phyloP scores from a whole-genome alignment of 2,113 vertebrate species.

The Pitta sordida region DNA sequence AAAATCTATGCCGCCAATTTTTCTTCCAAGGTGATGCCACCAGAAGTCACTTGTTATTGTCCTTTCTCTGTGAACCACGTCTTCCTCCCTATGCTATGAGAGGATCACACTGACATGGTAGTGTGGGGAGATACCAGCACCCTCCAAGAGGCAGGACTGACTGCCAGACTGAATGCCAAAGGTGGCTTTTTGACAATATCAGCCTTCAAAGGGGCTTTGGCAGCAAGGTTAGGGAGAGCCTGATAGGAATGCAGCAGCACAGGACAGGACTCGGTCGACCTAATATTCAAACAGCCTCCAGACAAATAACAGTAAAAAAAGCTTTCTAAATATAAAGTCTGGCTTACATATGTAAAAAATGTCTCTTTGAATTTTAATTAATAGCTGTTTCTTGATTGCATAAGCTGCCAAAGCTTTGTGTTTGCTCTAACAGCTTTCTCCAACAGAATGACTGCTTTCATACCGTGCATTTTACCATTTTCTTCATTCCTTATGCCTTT shows the following conservation, averaged over 20 bases:
- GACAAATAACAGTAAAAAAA: not conserved
- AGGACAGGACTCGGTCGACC: not conserved
- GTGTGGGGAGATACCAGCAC: not conserved
- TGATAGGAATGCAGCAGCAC: not conserved
- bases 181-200: not conserved
- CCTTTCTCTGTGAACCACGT: fast-evolving
- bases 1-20: not conserved
- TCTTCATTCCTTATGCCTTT: conserved; percentile 11
- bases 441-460: not conserved
- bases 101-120: fast-evolving
- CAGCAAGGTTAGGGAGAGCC: not conserved
- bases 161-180: not conserved
- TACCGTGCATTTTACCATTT: conserved; percentile 49
- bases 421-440: conserved; percentile 8
- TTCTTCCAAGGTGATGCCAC: fast-evolving
- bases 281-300: not conserved
- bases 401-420: not conserved
- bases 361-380: not conserved
- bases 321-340: not conserved
- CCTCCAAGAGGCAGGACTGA: fast-evolving
- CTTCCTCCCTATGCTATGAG: fast-evolving
- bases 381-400: conserved; percentile 29
- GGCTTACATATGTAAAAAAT: not conserved
- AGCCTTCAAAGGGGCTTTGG: not conserved
- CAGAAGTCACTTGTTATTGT: not conserved